Evolutionary conservation across 2,797 vertebrate genomes (phyloP), one percentile per base, ranked within the genome.

Genomic region (Esox lucius): DNA sequence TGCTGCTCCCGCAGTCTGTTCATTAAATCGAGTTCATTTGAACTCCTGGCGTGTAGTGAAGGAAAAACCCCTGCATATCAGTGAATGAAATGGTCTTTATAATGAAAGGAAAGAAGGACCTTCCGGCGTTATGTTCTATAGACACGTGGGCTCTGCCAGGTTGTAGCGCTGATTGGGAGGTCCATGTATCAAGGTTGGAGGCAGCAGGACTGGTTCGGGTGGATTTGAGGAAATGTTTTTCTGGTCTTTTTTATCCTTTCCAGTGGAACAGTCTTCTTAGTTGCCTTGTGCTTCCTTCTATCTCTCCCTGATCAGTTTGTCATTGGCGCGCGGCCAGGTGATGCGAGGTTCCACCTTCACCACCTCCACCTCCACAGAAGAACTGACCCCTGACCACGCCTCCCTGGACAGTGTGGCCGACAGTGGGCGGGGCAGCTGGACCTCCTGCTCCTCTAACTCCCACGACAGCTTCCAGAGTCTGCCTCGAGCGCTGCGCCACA

Each of bases 381-480:
- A 97, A 93, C 94, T 97, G 87, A 93, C 94, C 75, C 95, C 94
- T 0, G 96, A 98, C 22, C 95, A 95, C 68, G 78, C 93, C 78
- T 91, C 89, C 0, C 81, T 95, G 19, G 97, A 98, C 88, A 93
- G 95, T 0, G 91, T 89, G 48, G 95, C 91, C 0, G 97, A 99
- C 81, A 98, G 97, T 12, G 97, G 97, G 46, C 95, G 96, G 11
- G 96, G 97, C 72, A 98, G 97, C 91, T 99, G 97, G 97, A 99
- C 97, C 15, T 99, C 97, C 13, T 97, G 96, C 91, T 99, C 97
- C 5, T 98, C 96, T 83, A 98, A 93, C 77, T 98, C 96, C 71
- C 97, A 99, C 26, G 97, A 99, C 88, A 98, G 95, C 87, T 96
- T 98, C 89, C 97, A 98, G 89, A 96, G 90, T 78, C 93, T 98